These are phyloP conservation scores for Phocides pigmalion DNA, from an alignment of 1,140 invertebrate species.

Conservation along the genomic window DNA sequence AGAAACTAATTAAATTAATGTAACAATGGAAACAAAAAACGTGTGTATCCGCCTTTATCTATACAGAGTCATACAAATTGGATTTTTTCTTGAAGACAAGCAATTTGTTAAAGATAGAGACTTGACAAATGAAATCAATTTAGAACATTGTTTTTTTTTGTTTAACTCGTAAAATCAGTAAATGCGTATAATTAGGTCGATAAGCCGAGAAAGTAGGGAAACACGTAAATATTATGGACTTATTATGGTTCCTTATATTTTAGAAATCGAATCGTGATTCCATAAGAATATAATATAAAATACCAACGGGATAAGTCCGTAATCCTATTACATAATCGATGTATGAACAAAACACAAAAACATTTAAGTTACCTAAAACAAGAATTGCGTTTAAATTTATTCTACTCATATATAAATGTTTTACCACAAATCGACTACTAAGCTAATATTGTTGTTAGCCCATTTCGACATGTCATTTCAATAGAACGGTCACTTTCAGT, in stretches of 20 bases:
- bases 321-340: too few relatives aligned
- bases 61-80: constrained; percentile 12
- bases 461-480: constrained; percentile 48
- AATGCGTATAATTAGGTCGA: too few relatives aligned
- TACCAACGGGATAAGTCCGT: too few relatives aligned
- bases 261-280: too few relatives aligned
- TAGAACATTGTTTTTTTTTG: too few relatives aligned
- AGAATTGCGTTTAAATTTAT: constrained; percentile 2
- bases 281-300: too few relatives aligned
- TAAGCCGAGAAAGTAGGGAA: too few relatives aligned
- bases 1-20: constrained; percentile 27
- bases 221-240: too few relatives aligned
- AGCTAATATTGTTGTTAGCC: constrained; percentile 42
- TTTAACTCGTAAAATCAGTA: too few relatives aligned
- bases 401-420: constrained; percentile 28
- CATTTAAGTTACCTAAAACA: neutral
- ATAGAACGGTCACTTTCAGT: constrained; percentile 55
- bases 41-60: constrained; percentile 24
- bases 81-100: constrained; percentile 14
- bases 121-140: constrained; percentile 11
- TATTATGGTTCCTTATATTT: too few relatives aligned
- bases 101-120: constrained; percentile 17
- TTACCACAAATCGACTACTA: constrained; percentile 22
- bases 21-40: constrained; percentile 31
- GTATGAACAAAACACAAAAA: too few relatives aligned